Base-by-base conservation (phyloP, 2,113 vertebrate species). In the Pedetes capensis region DNA sequence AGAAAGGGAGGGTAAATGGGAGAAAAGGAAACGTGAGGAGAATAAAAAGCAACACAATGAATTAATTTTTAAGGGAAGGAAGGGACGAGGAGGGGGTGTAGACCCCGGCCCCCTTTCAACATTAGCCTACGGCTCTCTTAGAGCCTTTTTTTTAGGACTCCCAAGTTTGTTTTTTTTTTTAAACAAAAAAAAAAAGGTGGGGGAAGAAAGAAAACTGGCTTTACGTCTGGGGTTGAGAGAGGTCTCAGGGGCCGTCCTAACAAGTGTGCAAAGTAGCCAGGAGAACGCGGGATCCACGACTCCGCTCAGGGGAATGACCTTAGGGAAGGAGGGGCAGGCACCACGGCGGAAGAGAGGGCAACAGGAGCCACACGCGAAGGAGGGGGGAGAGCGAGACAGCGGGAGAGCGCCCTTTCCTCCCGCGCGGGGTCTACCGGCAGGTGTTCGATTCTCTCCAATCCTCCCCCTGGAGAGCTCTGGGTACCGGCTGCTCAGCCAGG, bases 21-120 rank as follows among this genome's bases (percentile, higher is more conserved):
- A 96, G 97, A 95, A 96, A 97, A 97, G 96, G 51, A 96, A 96
- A 98, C 98, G 97, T 98, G 98, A 98, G 37, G 78, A 89, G 98
- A 98, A 98, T 98, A 92, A 95, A 97, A 94, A 96, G 96, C 93
- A 94, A 96, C 97, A 95, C 96, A 96, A 96, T 96, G 97, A 97
- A 97, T 97, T 97, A 91, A 96, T 97, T 97, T 96, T 92, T 76
- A 92, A 82, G 74, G 75, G 79, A 69, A 96, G 95, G 81, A 92
- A 72, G 80, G 66, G 80, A 27, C 25, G 8, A 42, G 20, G 55
- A 74, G 20, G 49, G 87, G 86, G 51, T 51, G 37, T 8, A 87
- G 42, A 49, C 39, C 5, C 44, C 29, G 49, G 27, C 72, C 39
- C 76, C n/a, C 59, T 25, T 95, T 93, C 85, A 53, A 64, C 93